Evolutionary conservation across 2,888 invertebrate species (phyloP), one percentile per base, ranked within the genome.

Genomic region (Amblyjoppa proteus): DNA sequence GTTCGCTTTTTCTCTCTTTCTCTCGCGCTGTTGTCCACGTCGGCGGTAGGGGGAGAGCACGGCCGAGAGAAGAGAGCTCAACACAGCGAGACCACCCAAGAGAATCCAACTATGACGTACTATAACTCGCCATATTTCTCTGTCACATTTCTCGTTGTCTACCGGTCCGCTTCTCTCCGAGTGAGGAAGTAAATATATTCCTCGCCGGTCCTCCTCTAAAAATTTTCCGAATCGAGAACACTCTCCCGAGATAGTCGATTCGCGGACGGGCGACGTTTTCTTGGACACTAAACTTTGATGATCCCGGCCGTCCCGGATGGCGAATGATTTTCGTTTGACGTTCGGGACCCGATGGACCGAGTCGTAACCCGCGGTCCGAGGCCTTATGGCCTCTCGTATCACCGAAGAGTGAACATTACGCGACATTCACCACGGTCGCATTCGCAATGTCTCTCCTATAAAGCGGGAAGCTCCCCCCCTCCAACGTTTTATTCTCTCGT

Each of bases 1-100:
- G 70, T 49, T 69, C 56, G 45, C 71, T 53, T 58, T 76, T 41
- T 53, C 49, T 76, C 58, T 25, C 73, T 53, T 11, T 38, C 64
- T 49, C 49, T 16, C 45, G 71, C 41, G 64, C 76, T 80, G 74
- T 85, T 82, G 76, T 77, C 80, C 83, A 73, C 83, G 76, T 76
- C 45, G 16, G 3, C 3, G 3, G 45, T 0, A 16, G 45, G 11
- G 45, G 45, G 13, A 3, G 16, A 13, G 45, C 16, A 16, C 3
- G 64, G 38, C 28, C 9, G 66, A 25, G 49, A 34, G 41, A 80
- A 20, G 51, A 49, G 34, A 51, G 41, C 28, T 45, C 64, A 75
- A 45, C 16, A 28, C 45, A 20, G 78, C 69, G 71, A 58, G 41
- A 64, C 66, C 4, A 34, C 20, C 70, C 75, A 69, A 61, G 68